Conservation (phyloP, 1,140 invertebrate species). For the Asobara japonica region DNA sequence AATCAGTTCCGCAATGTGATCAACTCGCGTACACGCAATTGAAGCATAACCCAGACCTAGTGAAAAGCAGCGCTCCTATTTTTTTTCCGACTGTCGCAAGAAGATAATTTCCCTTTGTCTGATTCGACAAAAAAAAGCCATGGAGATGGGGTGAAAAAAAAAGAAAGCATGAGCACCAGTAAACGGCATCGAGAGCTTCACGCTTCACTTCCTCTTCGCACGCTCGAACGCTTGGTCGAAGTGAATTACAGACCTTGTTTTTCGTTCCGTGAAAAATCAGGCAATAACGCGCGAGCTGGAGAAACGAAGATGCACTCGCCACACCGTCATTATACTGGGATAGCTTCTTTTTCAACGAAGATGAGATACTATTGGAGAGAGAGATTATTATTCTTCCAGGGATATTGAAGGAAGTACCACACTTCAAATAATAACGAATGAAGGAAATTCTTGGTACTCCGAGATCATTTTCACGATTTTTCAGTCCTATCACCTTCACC, state of each 20-base stretch:
- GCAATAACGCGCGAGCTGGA: conserved; percentile 27
- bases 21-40: conserved; percentile 41
- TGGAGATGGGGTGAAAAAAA: conserved; percentile 2
- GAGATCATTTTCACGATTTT: neutral
- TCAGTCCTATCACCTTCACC: neutral
- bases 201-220: conserved; percentile 23
- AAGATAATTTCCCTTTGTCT: conserved; percentile 28
- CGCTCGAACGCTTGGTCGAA: conserved; percentile 25
- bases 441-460: conserved; percentile 2
- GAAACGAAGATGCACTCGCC: conserved; percentile 1
- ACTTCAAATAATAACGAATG: conserved; percentile 4
- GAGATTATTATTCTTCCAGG: conserved; percentile 27
- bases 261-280: conserved; percentile 40
- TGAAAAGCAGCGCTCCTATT: conserved; percentile 8
- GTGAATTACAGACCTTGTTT: conserved; percentile 36
- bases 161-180: conserved; percentile 14
- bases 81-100: neutral
- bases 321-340: conserved; percentile 27
- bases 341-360: neutral
- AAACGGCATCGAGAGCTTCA: conserved; percentile 25
- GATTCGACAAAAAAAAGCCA: conserved; percentile 19
- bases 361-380: conserved; percentile 32
- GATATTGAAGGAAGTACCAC: conserved; percentile 28
- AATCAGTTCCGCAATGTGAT: conserved; percentile 39
- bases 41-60: conserved; percentile 42